These are phyloP conservation scores for Linepithema humile DNA, from an alignment of 1,140 invertebrate genomes.

Conservation along the genomic window DNA sequence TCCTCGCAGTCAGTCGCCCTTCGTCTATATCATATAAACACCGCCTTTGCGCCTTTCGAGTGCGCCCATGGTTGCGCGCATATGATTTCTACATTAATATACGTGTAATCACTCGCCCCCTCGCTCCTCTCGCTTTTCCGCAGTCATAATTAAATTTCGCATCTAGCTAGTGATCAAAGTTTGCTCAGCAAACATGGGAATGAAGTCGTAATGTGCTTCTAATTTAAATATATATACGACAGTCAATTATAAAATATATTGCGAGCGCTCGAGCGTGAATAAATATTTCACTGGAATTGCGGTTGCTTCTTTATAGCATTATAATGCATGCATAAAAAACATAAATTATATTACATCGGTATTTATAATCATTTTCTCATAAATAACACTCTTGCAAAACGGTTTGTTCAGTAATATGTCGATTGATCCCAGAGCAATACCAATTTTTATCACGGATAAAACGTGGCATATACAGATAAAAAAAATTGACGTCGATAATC, in stretches of 20 bases:
- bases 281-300: background rate
- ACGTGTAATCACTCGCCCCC: background rate
- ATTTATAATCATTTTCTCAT: background rate
- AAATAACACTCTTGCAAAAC: background rate
- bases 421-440: background rate
- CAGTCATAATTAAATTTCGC: constrained; percentile 34
- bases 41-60: background rate
- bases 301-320: background rate
- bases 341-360: background rate
- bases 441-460: too few species aligned
- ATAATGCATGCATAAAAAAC: background rate
- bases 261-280: background rate
- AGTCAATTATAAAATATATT: constrained; percentile 18
- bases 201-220: constrained; percentile 33
- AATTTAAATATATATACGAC: constrained; percentile 49
- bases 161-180: constrained; percentile 19
- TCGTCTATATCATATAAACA: constrained; percentile 11
- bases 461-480: background rate
- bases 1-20: background rate
- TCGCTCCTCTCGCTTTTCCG: background rate
- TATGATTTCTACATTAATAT: constrained; percentile 25
- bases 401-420: background rate
- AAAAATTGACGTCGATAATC: background rate
- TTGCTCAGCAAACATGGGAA: constrained; percentile 37
- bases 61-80: background rate